Percentiles rank a stretch among this genome's conserved stretches.
phyloP scores from a whole-genome alignment of 2,888 invertebrate species.

The Ectemnius cavifrons region DNA sequence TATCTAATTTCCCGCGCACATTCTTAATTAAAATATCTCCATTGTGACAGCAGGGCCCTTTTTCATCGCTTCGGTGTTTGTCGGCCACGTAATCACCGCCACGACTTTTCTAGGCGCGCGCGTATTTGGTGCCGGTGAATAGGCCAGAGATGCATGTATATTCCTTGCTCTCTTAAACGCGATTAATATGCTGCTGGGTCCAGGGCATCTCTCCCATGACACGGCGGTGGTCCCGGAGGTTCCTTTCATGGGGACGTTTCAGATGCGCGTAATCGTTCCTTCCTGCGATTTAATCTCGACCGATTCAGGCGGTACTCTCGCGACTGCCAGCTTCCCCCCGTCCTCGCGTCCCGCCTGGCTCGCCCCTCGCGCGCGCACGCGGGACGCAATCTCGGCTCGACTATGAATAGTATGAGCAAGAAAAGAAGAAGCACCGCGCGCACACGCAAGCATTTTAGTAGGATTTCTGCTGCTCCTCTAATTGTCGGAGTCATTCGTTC shows the following conservation, averaged over 20 bases:
- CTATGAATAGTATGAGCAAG: constrained; percentile 45
- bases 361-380: constrained; percentile 27
- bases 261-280: constrained; percentile 39
- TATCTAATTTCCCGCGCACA: constrained; percentile 3
- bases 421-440: constrained; percentile 54
- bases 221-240: neutral
- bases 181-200: constrained; percentile 2
- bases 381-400: constrained; percentile 51
- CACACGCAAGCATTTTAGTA: constrained; percentile 39
- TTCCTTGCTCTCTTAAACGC: constrained; percentile 3
- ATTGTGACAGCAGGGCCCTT: neutral
- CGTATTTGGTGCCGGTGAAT: no score
- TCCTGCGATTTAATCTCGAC: constrained; percentile 35
- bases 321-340: neutral
- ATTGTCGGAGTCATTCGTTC: constrained; percentile 72
- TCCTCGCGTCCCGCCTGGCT: neutral
- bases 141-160: no score
- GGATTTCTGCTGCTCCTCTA: constrained; percentile 58
- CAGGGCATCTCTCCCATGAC: neutral
- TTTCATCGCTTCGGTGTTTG: no score
- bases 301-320: constrained; percentile 27
- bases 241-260: constrained; percentile 24
- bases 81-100: no score
- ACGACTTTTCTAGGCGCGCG: no score
- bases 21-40: constrained; percentile 36